phyloP scores from a whole-genome alignment of 2,113 vertebrate genomes.

The Rhinoptilus africanus region DNA sequence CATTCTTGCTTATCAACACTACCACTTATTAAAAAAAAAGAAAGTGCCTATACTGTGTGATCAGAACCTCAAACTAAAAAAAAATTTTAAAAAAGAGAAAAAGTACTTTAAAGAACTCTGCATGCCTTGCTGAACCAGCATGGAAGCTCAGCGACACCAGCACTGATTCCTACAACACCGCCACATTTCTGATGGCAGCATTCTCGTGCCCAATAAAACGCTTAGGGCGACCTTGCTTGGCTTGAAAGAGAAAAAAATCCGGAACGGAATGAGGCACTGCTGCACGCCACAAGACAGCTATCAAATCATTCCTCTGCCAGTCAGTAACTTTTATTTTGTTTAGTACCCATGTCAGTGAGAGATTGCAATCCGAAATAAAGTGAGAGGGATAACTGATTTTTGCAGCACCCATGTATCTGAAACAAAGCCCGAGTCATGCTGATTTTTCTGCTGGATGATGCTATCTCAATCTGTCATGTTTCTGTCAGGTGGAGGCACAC shows the following conservation, averaged over 20 bases:
- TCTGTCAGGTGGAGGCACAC: background rate
- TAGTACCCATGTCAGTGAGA: background rate
- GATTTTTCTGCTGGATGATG: background rate
- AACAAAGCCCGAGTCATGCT: background rate
- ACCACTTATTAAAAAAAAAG: background rate
- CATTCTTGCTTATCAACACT: background rate
- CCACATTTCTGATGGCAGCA: background rate
- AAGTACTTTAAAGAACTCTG: background rate
- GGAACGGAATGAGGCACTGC: background rate
- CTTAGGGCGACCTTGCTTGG: background rate
- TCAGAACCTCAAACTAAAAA: background rate
- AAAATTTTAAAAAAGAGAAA: background rate
- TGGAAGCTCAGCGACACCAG: background rate
- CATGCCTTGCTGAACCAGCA: background rate
- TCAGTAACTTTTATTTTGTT: background rate
- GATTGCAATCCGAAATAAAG: background rate
- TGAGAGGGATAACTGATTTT: background rate
- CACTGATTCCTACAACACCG: background rate
- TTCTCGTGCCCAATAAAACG: background rate
- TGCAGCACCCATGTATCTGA: background rate
- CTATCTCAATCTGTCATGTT: background rate
- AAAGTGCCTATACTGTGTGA: background rate
- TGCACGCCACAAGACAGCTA: background rate
- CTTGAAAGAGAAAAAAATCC: background rate
- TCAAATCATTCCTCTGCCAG: background rate